Percentiles rank a stretch among this genome's conserved stretches.
phyloP scores from a whole-genome alignment of 2,113 vertebrate genomes.

The Trichechus manatus region DNA sequence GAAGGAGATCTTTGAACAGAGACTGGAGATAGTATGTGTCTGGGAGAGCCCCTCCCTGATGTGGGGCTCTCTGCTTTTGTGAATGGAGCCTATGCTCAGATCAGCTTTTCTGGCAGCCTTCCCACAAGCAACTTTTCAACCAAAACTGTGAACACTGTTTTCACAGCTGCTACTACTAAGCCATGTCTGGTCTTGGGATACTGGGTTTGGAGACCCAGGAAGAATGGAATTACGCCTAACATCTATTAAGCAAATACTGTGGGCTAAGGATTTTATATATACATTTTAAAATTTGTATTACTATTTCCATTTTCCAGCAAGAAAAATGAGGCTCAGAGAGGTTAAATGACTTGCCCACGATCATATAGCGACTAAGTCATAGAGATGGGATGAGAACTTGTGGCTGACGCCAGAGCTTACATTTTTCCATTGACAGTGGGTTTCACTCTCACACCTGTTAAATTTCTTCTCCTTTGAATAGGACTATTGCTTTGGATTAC shows the following conservation, averaged over 20 bases:
- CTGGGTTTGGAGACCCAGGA: slow-evolving; percentile 54
- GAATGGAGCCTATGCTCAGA: background rate
- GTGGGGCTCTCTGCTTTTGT: slow-evolving; percentile 4
- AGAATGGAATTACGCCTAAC: slow-evolving; percentile 10
- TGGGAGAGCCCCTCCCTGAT: background rate
- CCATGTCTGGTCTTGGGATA: slow-evolving; percentile 59
- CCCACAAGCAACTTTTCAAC: slow-evolving; percentile 64
- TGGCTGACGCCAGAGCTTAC: background rate
- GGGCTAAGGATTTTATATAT: background rate
- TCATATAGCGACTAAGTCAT: background rate
- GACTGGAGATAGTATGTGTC: background rate
- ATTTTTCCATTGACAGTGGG: background rate
- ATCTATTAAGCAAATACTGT: slow-evolving; percentile 13
- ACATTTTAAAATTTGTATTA: slow-evolving; percentile 20
- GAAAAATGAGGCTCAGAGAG: background rate
- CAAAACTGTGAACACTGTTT: slow-evolving; percentile 70
- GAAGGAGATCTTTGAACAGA: background rate
- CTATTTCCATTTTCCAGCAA: slow-evolving; percentile 15
- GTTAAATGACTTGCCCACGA: background rate
- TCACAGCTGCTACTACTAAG: slow-evolving; percentile 70
- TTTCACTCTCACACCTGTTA: slow-evolving; percentile 5
- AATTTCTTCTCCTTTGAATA: slow-evolving; percentile 16
- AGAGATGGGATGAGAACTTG: background rate
- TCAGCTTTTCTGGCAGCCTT: slow-evolving; percentile 38
- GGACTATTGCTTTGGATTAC: slow-evolving; percentile 4